These are phyloP conservation scores for Phenganax stokvisi DNA, from an alignment of 92 coral and sea anemone species.

Conservation along the genomic window DNA sequence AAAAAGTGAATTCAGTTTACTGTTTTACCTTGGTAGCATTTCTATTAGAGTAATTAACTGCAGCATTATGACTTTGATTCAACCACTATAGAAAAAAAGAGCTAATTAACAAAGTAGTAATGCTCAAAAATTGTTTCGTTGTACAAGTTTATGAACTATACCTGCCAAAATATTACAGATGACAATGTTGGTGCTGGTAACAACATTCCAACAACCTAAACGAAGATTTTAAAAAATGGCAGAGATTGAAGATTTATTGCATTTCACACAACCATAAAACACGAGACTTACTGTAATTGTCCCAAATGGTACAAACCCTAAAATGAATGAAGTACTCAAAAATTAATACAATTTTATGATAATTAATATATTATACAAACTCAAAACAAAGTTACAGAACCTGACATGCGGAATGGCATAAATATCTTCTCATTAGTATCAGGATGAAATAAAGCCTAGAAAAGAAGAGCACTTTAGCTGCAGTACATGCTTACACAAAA, in stretches of 20 bases:
- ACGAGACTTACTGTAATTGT: slow-evolving; percentile 71
- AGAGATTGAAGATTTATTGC: not conserved
- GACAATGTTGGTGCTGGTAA: slow-evolving; percentile 83
- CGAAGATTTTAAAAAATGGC: not conserved
- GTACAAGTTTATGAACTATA: slow-evolving; percentile 16
- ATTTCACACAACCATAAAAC: slow-evolving; percentile 1
- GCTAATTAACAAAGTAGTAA: not conserved
- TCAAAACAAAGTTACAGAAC: slow-evolving; percentile 21
- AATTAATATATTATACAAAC: not conserved
- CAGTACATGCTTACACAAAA: too few relatives aligned
- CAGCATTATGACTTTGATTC: slow-evolving; percentile 97
- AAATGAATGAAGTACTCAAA: slow-evolving; percentile 5
- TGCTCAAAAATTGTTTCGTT: too few relatives aligned
- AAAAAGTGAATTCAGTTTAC: not conserved
- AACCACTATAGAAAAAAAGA: slow-evolving; percentile 67
- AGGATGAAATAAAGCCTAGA: slow-evolving; percentile 86
- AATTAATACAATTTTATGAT: not conserved
- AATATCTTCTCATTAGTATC: slow-evolving; percentile 78
- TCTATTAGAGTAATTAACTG: slow-evolving; percentile 88
- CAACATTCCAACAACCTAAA: slow-evolving; percentile 90
- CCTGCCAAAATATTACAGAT: slow-evolving; percentile 99
- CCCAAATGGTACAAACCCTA: slow-evolving; percentile 97
- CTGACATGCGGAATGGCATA: slow-evolving; percentile 99
- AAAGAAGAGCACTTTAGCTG: not conserved
- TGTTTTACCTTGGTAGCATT: slow-evolving; percentile 76